phyloP scores from a whole-genome alignment of 2,113 vertebrate genomes.

The Nibea albiflora region DNA sequence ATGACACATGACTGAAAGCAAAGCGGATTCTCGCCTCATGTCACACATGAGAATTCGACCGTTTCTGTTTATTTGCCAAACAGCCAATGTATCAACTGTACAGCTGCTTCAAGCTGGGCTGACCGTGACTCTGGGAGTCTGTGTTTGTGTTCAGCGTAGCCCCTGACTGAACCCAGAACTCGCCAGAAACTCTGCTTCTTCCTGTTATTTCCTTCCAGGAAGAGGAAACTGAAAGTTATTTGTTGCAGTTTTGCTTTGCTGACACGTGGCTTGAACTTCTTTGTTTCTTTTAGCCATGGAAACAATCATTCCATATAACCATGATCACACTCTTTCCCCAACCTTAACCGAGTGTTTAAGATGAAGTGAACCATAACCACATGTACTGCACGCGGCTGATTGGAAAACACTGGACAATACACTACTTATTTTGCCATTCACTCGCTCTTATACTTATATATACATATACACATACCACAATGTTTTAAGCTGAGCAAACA shows the following conservation, averaged over 20 bases:
- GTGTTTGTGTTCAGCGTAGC: neutral
- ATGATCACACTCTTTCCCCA: constrained; percentile 6
- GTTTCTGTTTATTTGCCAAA: neutral
- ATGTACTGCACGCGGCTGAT: too few species aligned
- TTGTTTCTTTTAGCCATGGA: neutral
- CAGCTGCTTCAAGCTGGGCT: neutral
- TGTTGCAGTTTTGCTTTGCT: neutral
- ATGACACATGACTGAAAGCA: neutral
- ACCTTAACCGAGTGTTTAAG: neutral
- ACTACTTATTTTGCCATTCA: neutral
- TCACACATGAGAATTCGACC: neutral
- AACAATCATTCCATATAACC: neutral
- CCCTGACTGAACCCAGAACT: neutral
- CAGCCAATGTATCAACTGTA: neutral
- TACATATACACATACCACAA: neutral
- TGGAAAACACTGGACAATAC: neutral
- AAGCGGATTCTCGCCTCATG: neutral
- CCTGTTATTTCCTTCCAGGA: neutral
- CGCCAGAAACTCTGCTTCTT: neutral
- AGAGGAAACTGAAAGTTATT: neutral
- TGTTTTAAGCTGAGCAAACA: neutral
- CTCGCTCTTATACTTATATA: too few species aligned
- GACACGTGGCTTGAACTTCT: neutral
- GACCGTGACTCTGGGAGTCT: neutral
- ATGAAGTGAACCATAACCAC: neutral